Conservation (phyloP, 2,113 vertebrate genomes). For the Holacanthus passer region DNA sequence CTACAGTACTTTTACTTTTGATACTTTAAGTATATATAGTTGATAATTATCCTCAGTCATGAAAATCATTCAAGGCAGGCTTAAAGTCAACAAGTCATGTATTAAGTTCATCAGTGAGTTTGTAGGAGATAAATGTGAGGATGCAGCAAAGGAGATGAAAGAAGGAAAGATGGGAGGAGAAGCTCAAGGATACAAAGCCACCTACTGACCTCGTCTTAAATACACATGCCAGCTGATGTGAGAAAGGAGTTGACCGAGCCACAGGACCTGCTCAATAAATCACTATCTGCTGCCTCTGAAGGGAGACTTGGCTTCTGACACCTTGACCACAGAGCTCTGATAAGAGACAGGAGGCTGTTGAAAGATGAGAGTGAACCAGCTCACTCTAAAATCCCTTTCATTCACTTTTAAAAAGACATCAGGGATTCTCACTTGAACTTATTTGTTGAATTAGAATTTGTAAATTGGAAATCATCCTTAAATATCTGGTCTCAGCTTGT, state of each 20-base stretch:
- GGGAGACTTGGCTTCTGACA: slow-evolving; percentile 35
- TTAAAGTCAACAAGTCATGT: not conserved
- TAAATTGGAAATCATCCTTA: too few relatives aligned
- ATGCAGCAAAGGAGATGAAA: not conserved
- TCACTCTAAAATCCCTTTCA: not conserved
- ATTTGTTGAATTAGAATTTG: too few relatives aligned
- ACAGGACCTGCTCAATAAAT: slow-evolving; percentile 56
- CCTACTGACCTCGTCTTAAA: slow-evolving; percentile 6
- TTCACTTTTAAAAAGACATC: not conserved
- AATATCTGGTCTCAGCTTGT: slow-evolving; percentile 19
- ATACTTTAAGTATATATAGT: not conserved
- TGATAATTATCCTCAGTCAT: not conserved
- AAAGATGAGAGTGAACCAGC: not conserved
- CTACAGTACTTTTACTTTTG: not conserved
- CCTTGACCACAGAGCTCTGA: slow-evolving; percentile 26
- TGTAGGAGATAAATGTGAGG: not conserved
- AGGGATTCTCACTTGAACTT: not conserved
- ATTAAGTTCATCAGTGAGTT: not conserved
- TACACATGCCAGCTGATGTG: slow-evolving; percentile 40
- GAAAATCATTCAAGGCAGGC: accelerated
- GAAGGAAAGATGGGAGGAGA: not conserved
- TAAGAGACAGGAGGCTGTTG: slow-evolving; percentile 28
- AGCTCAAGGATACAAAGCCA: slow-evolving; percentile 32
- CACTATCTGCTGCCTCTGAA: slow-evolving; percentile 17
- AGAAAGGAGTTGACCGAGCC: slow-evolving; percentile 32